Conservation (phyloP, 1,140 invertebrate genomes). For the Asbolus verrucosus region DNA sequence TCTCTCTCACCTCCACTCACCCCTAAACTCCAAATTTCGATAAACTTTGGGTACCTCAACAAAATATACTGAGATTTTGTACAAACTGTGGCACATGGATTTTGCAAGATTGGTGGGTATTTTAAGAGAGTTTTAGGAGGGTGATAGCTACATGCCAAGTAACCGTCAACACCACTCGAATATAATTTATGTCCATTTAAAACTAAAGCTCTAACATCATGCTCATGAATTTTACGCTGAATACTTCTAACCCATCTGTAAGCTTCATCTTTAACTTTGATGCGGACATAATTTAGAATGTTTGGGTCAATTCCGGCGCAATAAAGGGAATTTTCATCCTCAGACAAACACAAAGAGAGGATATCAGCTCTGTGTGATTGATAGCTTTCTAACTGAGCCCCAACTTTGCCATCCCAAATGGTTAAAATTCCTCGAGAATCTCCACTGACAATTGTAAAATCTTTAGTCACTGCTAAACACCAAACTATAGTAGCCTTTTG, state of each 20-base stretch:
- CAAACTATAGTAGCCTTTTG: constrained; percentile 87
- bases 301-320: constrained; percentile 86
- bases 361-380: constrained; percentile 86
- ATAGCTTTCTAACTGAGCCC: constrained; percentile 80
- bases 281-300: constrained; percentile 77
- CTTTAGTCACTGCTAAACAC: constrained; percentile 82
- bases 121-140: constrained; percentile 75
- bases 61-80: constrained; percentile 72
- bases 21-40: constrained; percentile 71
- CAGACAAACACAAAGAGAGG: constrained; percentile 77
- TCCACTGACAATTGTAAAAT: constrained; percentile 88
- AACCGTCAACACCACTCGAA: constrained; percentile 84
- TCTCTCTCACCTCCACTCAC: constrained; percentile 54
- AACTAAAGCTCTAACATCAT: constrained; percentile 83
- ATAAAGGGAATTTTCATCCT: constrained; percentile 77
- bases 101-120: constrained; percentile 77
- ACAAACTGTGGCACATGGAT: constrained; percentile 72
- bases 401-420: constrained; percentile 88
- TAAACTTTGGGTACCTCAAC: constrained; percentile 75
- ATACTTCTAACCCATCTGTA: constrained; percentile 84
- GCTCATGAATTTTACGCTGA: constrained; percentile 82
- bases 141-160: constrained; percentile 76
- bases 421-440: constrained; percentile 88
- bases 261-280: constrained; percentile 72
- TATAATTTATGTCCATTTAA: constrained; percentile 75